phyloP scores from a whole-genome alignment of 2,888 invertebrate species.

The Anthrax anthrax region DNA sequence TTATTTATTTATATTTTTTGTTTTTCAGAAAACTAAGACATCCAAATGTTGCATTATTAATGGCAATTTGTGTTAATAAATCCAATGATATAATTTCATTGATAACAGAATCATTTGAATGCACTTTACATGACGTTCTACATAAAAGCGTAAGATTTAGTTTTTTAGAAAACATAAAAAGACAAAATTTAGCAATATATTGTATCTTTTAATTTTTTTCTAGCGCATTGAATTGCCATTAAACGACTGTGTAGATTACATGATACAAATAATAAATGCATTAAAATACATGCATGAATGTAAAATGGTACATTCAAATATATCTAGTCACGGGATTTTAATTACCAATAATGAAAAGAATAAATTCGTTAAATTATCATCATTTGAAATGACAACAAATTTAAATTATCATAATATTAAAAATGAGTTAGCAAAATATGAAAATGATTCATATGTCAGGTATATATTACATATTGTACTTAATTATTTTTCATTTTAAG shows the following conservation, averaged over 20 bases:
- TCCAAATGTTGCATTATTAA: conserved; percentile 38
- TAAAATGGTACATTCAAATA: conserved; percentile 36
- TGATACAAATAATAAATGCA: conserved; percentile 36
- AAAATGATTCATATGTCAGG: too few species aligned
- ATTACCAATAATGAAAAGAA: conserved; percentile 18
- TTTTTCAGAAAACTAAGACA: conserved; percentile 38
- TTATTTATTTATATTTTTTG: conserved; percentile 1
- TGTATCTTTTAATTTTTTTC: conserved; percentile 8
- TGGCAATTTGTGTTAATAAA: conserved; percentile 37
- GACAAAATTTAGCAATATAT: not conserved
- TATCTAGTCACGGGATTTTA: conserved; percentile 35
- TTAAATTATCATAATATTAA: not conserved
- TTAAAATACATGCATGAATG: conserved; percentile 38
- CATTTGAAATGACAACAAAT: conserved; percentile 26
- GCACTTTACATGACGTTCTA: conserved; percentile 34
- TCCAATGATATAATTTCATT: conserved; percentile 31
- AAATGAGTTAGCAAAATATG: too few species aligned
- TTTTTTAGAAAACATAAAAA: not conserved
- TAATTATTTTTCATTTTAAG: too few species aligned
- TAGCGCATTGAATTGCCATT: conserved; percentile 33
- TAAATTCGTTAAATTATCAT: conserved; percentile 35
- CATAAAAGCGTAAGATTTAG: conserved; percentile 33
- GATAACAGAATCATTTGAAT: conserved; percentile 37
- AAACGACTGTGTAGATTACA: conserved; percentile 18
- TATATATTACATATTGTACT: too few species aligned